Evolutionary conservation across 2,888 invertebrate genomes (phyloP).

Genomic region (Clunio marinus): DNA sequence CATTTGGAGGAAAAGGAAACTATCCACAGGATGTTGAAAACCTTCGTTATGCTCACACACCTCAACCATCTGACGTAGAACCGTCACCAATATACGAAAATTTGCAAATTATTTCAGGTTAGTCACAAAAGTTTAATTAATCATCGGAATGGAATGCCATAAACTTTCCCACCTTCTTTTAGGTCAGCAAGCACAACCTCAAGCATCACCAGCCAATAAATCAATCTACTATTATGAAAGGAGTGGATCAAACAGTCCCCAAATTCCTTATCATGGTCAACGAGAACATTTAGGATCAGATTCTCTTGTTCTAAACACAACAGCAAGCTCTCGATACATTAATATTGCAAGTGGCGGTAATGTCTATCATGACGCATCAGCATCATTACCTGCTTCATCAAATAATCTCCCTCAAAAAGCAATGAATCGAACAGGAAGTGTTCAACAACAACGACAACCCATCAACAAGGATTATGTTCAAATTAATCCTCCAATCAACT

Average conservation of each 20-base stretch:
- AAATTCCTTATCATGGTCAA: slow-evolving; percentile 41
- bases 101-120: slow-evolving; percentile 56
- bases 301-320: slow-evolving; percentile 28
- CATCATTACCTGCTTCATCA: slow-evolving; percentile 21
- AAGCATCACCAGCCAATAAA: slow-evolving; percentile 50
- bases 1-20: not conserved
- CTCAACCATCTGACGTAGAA: slow-evolving; percentile 55
- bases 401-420: slow-evolving; percentile 4
- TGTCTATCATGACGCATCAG: slow-evolving; percentile 22
- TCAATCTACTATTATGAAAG: slow-evolving; percentile 45
- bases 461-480: slow-evolving; percentile 33
- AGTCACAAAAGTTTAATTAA: slow-evolving; percentile 42
- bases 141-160: slow-evolving; percentile 21
- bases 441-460: slow-evolving; percentile 17
- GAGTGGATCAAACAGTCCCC: slow-evolving; percentile 43
- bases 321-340: slow-evolving; percentile 28
- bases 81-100: slow-evolving; percentile 61
- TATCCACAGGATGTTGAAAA: slow-evolving; percentile 13
- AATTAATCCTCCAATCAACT: slow-evolving; percentile 15
- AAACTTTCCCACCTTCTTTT: slow-evolving; percentile 40
- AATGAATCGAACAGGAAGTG: not conserved
- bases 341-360: slow-evolving; percentile 20
- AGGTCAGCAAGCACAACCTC: slow-evolving; percentile 53
- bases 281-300: slow-evolving; percentile 38
- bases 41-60: slow-evolving; percentile 50